Base-by-base conservation (phyloP, 2,113 vertebrate species). In the Lichenostomus cassidix region DNA sequence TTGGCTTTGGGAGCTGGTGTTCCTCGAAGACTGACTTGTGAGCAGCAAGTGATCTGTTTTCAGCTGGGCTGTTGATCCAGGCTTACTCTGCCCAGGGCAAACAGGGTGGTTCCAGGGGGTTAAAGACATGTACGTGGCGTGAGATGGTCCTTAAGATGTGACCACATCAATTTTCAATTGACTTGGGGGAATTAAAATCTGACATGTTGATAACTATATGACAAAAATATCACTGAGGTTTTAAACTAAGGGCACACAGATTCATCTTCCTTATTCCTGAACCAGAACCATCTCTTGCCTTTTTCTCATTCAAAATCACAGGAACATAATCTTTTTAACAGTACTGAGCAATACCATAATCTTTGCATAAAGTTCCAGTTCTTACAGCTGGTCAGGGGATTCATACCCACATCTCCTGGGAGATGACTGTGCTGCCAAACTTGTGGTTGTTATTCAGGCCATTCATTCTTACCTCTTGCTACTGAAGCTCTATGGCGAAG, bases 61-160 rank as follows among this genome's bases (percentile, higher is more conserved):
- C 35, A 73, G 2, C 12, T 20, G 8, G 15, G 19, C 52, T 82
- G 28, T 37, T 15, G 2, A n/a, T 52, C 29, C 27, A 27, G 64
- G 31, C 44, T 64, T 65, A 22, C 35, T 24, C 49, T 85, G 29
- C n/a, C 42, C 22, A 8, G 24, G 50, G 11, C 13, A 27, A 71
- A 17, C 1, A 19, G 10, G 2, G 2, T 19, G 7, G 9, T 31
- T 47, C 15, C 27, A 23, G 20, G 7, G 5, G 4, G 2, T 4
- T 39, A 33, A 56, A 92, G 29, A 22, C 7, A 1, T 3, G 11
- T 24, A 23, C 7, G 23, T 42, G 29, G 20, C 19, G 2, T 28
- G 27, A 69, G 22, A 44, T 12, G 53, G 24, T 33, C 49, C 0
- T 0, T n/a, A 11, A 39, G 2, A 35, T 19, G 10, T 27, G 59